Percentiles rank a stretch among this genome's conserved stretches.
These are phyloP conservation scores for Channa argus DNA, from an alignment of 2,113 vertebrate genomes.

Conservation along the genomic window DNA sequence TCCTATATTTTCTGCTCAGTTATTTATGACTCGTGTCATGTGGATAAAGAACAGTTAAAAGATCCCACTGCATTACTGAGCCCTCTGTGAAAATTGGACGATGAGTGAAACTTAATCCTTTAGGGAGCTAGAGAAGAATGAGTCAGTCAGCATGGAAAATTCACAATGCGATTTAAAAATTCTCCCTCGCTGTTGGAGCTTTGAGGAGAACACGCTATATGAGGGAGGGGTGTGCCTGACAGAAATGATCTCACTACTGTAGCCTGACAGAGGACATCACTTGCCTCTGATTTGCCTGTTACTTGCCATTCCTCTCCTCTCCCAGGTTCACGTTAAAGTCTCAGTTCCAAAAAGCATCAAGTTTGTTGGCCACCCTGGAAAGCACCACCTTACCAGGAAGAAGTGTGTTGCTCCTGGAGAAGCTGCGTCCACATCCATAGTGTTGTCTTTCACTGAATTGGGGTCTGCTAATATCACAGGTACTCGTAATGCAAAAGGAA, in stretches of 20 bases:
- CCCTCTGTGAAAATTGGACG: slow-evolving; percentile 67
- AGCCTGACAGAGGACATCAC: slow-evolving; percentile 53
- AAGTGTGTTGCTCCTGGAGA: slow-evolving; percentile 89
- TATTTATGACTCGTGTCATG: slow-evolving; percentile 79
- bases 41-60: slow-evolving; percentile 70
- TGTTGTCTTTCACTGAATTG: slow-evolving; percentile 90
- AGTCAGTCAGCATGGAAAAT: slow-evolving; percentile 82
- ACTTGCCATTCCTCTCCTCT: slow-evolving; percentile 14
- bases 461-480: slow-evolving; percentile 90
- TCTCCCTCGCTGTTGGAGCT: slow-evolving; percentile 63
- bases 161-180: slow-evolving; percentile 75
- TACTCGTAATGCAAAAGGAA: slow-evolving; percentile 47
- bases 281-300: slow-evolving; percentile 34
- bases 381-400: slow-evolving; percentile 90
- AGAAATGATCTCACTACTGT: slow-evolving; percentile 65
- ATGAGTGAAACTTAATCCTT: slow-evolving; percentile 75
- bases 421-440: slow-evolving; percentile 88
- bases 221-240: slow-evolving; percentile 52
- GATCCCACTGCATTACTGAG: slow-evolving; percentile 62
- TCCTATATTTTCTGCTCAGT: slow-evolving; percentile 71
- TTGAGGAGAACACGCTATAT: slow-evolving; percentile 72
- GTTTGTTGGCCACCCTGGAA: slow-evolving; percentile 92
- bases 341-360: slow-evolving; percentile 90
- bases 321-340: slow-evolving; percentile 91
- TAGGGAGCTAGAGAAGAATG: slow-evolving; percentile 71